These are phyloP conservation scores for Habropoda laboriosa DNA, from an alignment of 1,140 invertebrate species.

Conservation along the genomic window DNA sequence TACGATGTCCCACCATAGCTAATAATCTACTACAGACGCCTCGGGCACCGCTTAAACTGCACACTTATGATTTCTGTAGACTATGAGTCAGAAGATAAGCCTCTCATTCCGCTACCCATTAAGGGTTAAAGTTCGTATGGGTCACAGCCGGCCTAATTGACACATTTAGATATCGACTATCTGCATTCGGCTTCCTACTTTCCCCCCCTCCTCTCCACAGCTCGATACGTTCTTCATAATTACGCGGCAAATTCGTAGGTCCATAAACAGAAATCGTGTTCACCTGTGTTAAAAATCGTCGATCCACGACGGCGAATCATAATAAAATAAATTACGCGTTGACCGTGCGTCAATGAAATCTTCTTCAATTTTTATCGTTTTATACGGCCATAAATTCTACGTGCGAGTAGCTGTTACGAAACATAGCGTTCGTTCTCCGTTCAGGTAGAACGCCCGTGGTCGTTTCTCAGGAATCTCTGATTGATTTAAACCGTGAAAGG, in stretches of 20 bases:
- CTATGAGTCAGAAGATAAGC: constrained; percentile 29
- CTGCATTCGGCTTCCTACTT: constrained; percentile 9
- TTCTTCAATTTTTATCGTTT: constrained; percentile 63
- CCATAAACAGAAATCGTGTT: not conserved
- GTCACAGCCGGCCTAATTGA: constrained; percentile 65
- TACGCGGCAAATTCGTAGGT: constrained; percentile 22
- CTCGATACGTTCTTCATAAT: constrained; percentile 5
- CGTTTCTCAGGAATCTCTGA: constrained; percentile 62
- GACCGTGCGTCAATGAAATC: constrained; percentile 55
- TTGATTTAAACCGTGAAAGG: constrained; percentile 65
- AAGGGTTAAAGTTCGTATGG: constrained; percentile 42
- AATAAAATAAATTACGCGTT: constrained; percentile 57
- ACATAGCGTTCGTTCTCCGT: constrained; percentile 22
- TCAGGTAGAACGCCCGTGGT: constrained; percentile 33
- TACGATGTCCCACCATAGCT: not conserved
- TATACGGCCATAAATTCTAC: constrained; percentile 56
- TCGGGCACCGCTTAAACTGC: not conserved
- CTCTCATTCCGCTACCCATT: not conserved
- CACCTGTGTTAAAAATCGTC: not conserved
- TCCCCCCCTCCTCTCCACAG: not conserved
- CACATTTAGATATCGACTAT: constrained; percentile 61
- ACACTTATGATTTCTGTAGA: constrained; percentile 14
- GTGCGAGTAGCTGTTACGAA: constrained; percentile 45
- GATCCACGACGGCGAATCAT: not conserved
- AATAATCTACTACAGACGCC: not conserved